Conservation (phyloP, 2,797 vertebrate genomes). For the Melanotaenia pygmaea region DNA sequence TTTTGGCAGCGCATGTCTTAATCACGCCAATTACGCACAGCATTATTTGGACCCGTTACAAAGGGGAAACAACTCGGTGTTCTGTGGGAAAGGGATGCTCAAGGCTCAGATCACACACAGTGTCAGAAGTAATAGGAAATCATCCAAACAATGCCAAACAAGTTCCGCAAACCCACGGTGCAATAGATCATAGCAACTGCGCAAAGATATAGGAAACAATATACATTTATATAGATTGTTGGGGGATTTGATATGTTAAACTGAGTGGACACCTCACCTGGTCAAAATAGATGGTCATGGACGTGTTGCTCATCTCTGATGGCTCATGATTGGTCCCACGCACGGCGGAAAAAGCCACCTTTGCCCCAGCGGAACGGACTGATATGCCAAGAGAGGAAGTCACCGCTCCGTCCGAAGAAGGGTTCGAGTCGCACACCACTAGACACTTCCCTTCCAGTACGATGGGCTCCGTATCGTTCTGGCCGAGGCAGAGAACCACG, state of each 20-base stretch:
- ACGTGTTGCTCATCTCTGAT: conserved; percentile 97
- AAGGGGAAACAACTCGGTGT: conserved; percentile 1
- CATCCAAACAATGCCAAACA: conserved; percentile 37
- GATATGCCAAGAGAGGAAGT: conserved; percentile 96
- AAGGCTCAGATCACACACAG: conserved; percentile 13
- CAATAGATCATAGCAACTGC: background rate
- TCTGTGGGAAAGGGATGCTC: background rate
- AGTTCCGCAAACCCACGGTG: conserved; percentile 19
- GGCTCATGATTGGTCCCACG: conserved; percentile 92
- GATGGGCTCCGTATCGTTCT: conserved; percentile 98
- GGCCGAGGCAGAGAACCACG: conserved; percentile 83
- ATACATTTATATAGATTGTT: background rate
- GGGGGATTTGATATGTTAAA: background rate
- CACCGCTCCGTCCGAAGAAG: conserved; percentile 94
- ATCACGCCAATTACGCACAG: conserved; percentile 52
- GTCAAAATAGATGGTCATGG: conserved; percentile 97
- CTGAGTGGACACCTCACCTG: conserved; percentile 84
- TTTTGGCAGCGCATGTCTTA: conserved; percentile 26
- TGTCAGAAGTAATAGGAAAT: conserved; percentile 19
- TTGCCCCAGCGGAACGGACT: conserved; percentile 91
- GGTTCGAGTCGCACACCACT: conserved; percentile 98
- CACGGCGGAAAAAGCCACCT: conserved; percentile 89
- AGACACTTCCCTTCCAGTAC: conserved; percentile 97
- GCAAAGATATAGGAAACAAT: background rate
- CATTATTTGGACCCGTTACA: conserved; percentile 4